These are phyloP conservation scores for Trididemnum clinides DNA, from an alignment of 23 tunicate genomes.

Conservation along the genomic window DNA sequence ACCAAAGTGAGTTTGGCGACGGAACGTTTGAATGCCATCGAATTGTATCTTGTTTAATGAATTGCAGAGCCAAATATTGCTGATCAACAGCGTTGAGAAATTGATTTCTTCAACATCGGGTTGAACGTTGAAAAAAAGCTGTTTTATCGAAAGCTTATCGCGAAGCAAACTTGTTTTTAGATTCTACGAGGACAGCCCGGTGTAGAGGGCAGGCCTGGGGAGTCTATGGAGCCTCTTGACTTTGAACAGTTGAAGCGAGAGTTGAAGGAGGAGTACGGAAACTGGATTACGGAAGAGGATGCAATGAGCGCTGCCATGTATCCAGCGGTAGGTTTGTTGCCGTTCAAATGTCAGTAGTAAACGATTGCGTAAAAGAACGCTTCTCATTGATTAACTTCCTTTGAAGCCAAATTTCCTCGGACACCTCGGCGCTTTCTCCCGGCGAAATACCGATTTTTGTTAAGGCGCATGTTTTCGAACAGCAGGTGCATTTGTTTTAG, in stretches of 20 bases:
- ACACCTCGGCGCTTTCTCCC: not conserved
- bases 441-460: not conserved
- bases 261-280: constrained; percentile 69
- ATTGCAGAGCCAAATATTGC: too few relatives aligned
- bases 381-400: not conserved
- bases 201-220: constrained; percentile 93
- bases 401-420: not conserved
- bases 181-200: constrained; percentile 64
- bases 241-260: constrained; percentile 63
- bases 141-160: too few relatives aligned
- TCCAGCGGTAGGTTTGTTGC: constrained; percentile 41
- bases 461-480: too few relatives aligned
- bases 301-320: constrained; percentile 97
- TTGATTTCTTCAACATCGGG: too few relatives aligned
- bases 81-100: too few relatives aligned
- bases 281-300: constrained; percentile 83
- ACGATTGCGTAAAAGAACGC: not conserved
- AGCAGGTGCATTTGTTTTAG: too few relatives aligned
- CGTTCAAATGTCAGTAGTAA: not conserved
- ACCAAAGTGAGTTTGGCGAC: constrained; percentile 65
- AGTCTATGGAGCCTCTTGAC: constrained; percentile 74
- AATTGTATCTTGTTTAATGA: too few relatives aligned
- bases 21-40: too few relatives aligned
- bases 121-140: too few relatives aligned
- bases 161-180: too few relatives aligned